Evolutionary conservation across 2,797 vertebrate genomes (phyloP).

Genomic region (Leptodactylus fallax): DNA sequence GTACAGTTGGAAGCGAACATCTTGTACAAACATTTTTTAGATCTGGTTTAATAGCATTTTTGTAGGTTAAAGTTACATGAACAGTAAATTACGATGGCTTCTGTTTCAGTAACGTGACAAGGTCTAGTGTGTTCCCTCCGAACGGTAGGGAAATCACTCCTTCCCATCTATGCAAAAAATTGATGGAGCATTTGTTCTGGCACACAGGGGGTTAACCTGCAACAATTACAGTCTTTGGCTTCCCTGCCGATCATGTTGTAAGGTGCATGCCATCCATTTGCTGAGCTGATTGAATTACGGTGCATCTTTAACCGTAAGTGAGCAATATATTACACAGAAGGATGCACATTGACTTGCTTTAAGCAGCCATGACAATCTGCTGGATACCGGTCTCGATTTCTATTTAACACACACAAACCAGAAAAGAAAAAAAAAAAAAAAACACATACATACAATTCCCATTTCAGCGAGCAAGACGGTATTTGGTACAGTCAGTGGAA

Average conservation of each 20-base stretch:
- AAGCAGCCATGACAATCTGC: slow-evolving; percentile 83
- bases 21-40: slow-evolving; percentile 12
- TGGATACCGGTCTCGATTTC: slow-evolving; percentile 87
- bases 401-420: slow-evolving; percentile 87
- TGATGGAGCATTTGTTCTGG: slow-evolving; percentile 2
- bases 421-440: slow-evolving; percentile 39
- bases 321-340: slow-evolving; percentile 75
- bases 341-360: slow-evolving; percentile 92
- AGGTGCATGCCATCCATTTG: slow-evolving; percentile 71
- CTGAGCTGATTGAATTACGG: slow-evolving; percentile 76
- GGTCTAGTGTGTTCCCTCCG: background rate
- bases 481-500: slow-evolving; percentile 43
- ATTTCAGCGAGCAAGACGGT: slow-evolving; percentile 26
- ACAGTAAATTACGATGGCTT: background rate
- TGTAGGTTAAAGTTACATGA: background rate
- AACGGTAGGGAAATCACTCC: background rate
- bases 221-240: slow-evolving; percentile 61
- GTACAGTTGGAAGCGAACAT: background rate
- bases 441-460: slow-evolving; percentile 69
- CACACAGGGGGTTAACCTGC: slow-evolving; percentile 47
- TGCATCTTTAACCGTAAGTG: slow-evolving; percentile 73
- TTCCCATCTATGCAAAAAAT: slow-evolving; percentile 14
- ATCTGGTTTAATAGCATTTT: slow-evolving; percentile 22
- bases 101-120: slow-evolving; percentile 2
- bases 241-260: slow-evolving; percentile 60